Conservation (phyloP, 2,797 vertebrate species). For the Alca torda region DNA sequence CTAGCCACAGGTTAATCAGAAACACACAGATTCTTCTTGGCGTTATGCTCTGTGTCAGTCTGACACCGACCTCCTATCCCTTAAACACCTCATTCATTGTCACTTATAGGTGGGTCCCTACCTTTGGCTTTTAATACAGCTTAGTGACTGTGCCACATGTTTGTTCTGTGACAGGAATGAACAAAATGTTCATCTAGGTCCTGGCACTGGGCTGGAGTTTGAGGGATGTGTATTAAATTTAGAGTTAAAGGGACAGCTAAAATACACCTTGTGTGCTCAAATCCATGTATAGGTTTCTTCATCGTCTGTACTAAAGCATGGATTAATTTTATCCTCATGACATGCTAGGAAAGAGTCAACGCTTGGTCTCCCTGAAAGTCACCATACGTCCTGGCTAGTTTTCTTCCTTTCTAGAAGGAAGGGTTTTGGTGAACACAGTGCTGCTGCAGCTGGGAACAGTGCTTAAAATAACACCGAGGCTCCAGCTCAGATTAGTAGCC, state of each 20-base stretch:
- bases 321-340: not conserved
- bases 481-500: not conserved
- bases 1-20: not conserved
- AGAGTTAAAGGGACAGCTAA: not conserved
- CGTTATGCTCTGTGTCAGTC: not conserved
- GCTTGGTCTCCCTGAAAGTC: not conserved
- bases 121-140: not conserved
- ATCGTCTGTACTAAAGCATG: not conserved
- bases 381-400: not conserved
- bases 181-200: not conserved
- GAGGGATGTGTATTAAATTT: not conserved
- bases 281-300: not conserved
- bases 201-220: not conserved
- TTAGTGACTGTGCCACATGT: not conserved
- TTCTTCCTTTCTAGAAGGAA: conserved; percentile 20
- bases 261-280: not conserved
- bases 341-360: not conserved
- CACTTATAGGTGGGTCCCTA: not conserved
- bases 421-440: not conserved
- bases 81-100: not conserved
- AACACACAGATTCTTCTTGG: not conserved
- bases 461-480: conserved; percentile 41
- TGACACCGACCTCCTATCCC: not conserved
- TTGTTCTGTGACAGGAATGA: not conserved
- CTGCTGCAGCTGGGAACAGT: conserved; percentile 35